These are phyloP conservation scores for Xylota segnis DNA, from an alignment of 2,888 invertebrate genomes.

Conservation along the genomic window DNA sequence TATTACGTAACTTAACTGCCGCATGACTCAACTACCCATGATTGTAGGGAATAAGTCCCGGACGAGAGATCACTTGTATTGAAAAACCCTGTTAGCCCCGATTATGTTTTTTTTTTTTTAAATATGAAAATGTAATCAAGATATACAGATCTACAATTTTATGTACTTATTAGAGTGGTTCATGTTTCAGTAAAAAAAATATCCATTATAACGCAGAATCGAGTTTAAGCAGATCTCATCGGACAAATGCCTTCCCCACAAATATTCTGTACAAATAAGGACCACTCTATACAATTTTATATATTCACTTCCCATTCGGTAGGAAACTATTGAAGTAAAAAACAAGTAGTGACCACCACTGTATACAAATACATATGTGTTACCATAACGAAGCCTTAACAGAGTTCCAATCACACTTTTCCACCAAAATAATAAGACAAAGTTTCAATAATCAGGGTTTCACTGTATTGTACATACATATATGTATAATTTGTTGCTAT, in stretches of 20 bases:
- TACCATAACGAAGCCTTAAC: background rate
- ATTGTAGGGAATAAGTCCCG: too few species aligned
- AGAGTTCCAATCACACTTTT: too few species aligned
- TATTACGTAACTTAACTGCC: too few species aligned
- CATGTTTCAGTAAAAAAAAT: background rate
- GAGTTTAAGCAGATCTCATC: too few species aligned
- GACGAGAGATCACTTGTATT: background rate
- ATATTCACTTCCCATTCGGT: too few species aligned
- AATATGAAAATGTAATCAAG: too few species aligned
- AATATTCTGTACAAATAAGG: background rate
- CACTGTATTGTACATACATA: background rate
- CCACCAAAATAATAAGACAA: too few species aligned
- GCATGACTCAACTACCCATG: too few species aligned
- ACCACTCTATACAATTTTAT: background rate
- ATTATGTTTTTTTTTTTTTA: background rate
- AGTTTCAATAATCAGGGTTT: constrained; percentile 3
- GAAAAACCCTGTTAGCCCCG: background rate
- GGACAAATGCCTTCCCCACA: too few species aligned
- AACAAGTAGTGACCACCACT: background rate
- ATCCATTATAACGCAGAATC: too few species aligned
- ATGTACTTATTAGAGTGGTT: background rate
- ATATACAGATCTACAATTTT: background rate
- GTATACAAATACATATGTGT: background rate
- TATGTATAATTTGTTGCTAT: constrained; percentile 12
- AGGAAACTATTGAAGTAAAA: too few species aligned